These are phyloP conservation scores for Drosophila ananassae DNA, from an alignment of 1,140 invertebrate species.

Conservation along the genomic window DNA sequence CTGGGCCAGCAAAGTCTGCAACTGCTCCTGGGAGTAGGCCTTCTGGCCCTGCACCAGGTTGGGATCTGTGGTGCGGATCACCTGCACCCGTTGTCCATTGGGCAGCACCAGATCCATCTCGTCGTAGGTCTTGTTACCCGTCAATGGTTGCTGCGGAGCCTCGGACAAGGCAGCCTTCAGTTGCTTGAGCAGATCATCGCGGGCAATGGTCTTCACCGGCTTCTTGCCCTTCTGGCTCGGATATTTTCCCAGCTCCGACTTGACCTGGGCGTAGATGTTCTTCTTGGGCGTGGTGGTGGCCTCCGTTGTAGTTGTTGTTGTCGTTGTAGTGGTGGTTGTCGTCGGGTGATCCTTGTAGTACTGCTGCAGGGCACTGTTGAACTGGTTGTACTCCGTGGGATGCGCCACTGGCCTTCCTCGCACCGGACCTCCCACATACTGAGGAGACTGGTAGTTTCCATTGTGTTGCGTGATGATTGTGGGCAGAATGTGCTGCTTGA, in stretches of 20 bases:
- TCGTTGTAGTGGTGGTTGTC: constrained; percentile 84
- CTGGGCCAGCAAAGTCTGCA: constrained; percentile 70
- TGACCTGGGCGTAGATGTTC: constrained; percentile 70
- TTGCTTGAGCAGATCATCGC: constrained; percentile 88
- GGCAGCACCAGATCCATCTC: constrained; percentile 89
- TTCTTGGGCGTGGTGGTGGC: constrained; percentile 75
- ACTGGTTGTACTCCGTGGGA: constrained; percentile 84
- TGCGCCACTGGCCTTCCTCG: constrained; percentile 79
- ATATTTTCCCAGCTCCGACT: constrained; percentile 73
- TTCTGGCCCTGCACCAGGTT: constrained; percentile 85
- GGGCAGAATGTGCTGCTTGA: constrained; percentile 84
- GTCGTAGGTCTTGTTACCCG: constrained; percentile 87
- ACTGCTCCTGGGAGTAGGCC: constrained; percentile 75
- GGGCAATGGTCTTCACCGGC: constrained; percentile 83
- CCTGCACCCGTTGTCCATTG: constrained; percentile 90
- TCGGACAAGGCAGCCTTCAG: constrained; percentile 89
- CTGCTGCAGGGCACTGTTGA: constrained; percentile 84
- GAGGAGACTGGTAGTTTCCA: constrained; percentile 78
- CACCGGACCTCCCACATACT: constrained; percentile 40
- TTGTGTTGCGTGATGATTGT: constrained; percentile 71
- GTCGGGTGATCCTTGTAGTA: constrained; percentile 85
- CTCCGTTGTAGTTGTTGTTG: constrained; percentile 76
- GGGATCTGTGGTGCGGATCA: constrained; percentile 88
- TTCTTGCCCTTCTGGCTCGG: constrained; percentile 71
- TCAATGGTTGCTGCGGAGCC: constrained; percentile 86